Percentiles rank a stretch among this genome's conserved stretches.
phyloP scores from a whole-genome alignment of 2,797 vertebrate genomes.

The Poecilia velifera region DNA sequence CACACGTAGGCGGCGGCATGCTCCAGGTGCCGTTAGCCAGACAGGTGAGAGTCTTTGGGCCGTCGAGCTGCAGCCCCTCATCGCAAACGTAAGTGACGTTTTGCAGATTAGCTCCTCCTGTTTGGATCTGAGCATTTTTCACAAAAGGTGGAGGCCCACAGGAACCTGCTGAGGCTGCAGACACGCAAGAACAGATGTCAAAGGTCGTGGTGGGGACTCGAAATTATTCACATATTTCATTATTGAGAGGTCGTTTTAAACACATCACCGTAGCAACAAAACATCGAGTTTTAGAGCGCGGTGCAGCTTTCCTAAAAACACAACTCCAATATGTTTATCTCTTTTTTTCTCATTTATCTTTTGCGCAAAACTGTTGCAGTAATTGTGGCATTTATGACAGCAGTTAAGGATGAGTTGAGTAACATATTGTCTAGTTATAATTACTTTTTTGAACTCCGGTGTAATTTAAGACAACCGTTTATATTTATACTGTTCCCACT shows the following conservation, averaged over 20 bases:
- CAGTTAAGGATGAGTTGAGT: neutral
- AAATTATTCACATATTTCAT: neutral
- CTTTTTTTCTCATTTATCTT: neutral
- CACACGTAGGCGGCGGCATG: constrained; percentile 86
- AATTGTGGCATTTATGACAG: neutral
- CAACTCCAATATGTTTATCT: neutral
- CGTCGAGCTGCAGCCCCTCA: constrained; percentile 80
- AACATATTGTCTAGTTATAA: neutral
- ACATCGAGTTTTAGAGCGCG: neutral
- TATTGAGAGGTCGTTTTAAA: neutral
- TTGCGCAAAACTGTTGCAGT: neutral
- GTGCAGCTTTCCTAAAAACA: neutral
- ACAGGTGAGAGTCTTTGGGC: constrained; percentile 83
- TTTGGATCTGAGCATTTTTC: constrained; percentile 77
- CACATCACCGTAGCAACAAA: neutral
- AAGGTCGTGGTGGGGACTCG: neutral
- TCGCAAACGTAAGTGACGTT: constrained; percentile 83
- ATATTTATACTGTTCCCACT: neutral
- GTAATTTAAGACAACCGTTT: neutral
- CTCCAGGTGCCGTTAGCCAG: constrained; percentile 89
- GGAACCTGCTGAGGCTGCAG: constrained; percentile 68
- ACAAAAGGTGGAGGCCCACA: constrained; percentile 83
- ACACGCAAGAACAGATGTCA: neutral
- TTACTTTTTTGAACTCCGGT: neutral
- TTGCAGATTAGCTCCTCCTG: constrained; percentile 72